Conservation (phyloP, 2,113 vertebrate species). For the Thymallus thymallus region DNA sequence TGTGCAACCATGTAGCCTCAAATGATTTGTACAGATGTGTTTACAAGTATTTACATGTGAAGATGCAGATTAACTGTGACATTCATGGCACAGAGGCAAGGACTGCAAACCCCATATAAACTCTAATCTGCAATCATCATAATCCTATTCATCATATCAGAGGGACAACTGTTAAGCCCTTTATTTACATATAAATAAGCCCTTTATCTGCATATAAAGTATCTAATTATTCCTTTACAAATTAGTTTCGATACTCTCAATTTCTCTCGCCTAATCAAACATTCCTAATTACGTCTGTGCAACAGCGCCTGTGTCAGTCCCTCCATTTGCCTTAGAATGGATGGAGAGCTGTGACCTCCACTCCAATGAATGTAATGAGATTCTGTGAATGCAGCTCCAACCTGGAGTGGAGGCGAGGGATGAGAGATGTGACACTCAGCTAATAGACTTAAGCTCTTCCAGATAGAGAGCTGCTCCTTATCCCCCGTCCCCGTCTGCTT, state of each 20-base stretch:
- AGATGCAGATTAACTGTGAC: no score
- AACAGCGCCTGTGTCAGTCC: neutral
- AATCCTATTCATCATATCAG: neutral
- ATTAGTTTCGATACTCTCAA: slow-evolving; percentile 11
- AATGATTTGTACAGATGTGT: no score
- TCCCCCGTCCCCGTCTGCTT: neutral
- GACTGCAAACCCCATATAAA: neutral
- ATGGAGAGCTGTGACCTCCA: slow-evolving; percentile 1
- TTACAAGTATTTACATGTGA: no score
- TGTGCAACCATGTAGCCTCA: no score
- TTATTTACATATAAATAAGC: neutral
- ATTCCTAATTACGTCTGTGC: slow-evolving; percentile 17
- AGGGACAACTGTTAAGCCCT: neutral
- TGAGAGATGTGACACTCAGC: neutral
- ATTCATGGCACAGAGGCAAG: neutral
- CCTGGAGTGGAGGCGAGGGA: neutral
- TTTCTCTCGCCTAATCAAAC: neutral
- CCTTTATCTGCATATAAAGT: slow-evolving; percentile 1
- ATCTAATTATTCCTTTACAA: slow-evolving; percentile 15
- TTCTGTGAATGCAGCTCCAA: neutral
- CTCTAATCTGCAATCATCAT: no score
- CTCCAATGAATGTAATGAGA: slow-evolving; percentile 28
- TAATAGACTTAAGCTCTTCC: neutral
- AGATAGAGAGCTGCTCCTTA: slow-evolving; percentile 6
- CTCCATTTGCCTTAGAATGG: neutral